Conservation (phyloP, 2,797 vertebrate species). For the Sebastolobus alascanus region DNA sequence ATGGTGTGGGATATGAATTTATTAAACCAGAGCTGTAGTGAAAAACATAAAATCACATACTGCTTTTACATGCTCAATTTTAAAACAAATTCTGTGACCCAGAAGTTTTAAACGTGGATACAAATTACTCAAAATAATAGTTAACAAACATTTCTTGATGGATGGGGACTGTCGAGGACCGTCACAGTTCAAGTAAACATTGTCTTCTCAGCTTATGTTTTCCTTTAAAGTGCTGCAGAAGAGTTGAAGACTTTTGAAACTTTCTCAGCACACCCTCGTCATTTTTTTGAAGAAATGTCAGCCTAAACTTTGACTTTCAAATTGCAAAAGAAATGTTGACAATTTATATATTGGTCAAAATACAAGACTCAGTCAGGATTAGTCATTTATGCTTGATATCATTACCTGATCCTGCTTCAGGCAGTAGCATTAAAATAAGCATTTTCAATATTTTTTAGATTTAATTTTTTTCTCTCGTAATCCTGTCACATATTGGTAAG, state of each 20-base stretch:
- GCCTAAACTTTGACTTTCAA: not conserved
- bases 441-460: not conserved
- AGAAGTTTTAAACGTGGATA: not conserved
- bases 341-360: not conserved
- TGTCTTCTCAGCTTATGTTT: slow-evolving; percentile 4
- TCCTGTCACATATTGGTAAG: not conserved
- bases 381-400: not conserved
- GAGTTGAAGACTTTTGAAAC: not conserved
- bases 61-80: not conserved
- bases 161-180: not conserved
- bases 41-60: not conserved
- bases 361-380: not conserved
- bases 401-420: not conserved
- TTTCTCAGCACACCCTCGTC: not conserved
- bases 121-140: not conserved
- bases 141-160: not conserved
- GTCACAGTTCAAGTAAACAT: not conserved
- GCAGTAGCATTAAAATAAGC: not conserved
- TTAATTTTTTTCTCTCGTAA: not conserved
- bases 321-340: not conserved
- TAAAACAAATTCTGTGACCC: not conserved
- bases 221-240: slow-evolving; percentile 2
- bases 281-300: not conserved
- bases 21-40: not conserved
- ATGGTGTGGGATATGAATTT: not conserved